phyloP scores from a whole-genome alignment of 2,113 vertebrate genomes.

The Cyprinodon variegatus region DNA sequence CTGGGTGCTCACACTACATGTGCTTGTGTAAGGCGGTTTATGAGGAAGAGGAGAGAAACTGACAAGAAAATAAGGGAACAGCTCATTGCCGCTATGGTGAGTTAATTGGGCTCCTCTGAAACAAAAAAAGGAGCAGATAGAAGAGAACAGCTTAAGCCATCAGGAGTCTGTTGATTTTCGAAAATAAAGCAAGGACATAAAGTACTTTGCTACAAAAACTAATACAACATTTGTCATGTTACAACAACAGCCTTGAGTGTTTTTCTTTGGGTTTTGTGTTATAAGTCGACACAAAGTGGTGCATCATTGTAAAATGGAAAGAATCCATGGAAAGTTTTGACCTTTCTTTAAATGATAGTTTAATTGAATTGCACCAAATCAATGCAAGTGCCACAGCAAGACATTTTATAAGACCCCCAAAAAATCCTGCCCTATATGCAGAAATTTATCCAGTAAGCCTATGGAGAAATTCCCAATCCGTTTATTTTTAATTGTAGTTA shows the following conservation, averaged over 20 bases:
- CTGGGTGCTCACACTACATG: slow-evolving; percentile 24
- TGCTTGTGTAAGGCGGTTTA: slow-evolving; percentile 27
- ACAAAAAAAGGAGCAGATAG: slow-evolving; percentile 2
- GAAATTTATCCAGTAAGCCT: too few species aligned
- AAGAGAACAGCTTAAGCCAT: slow-evolving; percentile 15
- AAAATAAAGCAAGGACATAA: background rate
- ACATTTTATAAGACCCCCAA: too few species aligned
- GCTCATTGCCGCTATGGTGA: slow-evolving; percentile 16
- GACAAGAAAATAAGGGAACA: slow-evolving; percentile 27
- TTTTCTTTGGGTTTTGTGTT: background rate
- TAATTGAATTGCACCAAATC: too few species aligned
- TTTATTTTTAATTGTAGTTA: too few species aligned
- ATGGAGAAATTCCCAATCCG: too few species aligned
- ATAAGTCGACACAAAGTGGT: background rate
- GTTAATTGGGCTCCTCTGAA: slow-evolving; percentile 52
- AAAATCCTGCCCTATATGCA: too few species aligned
- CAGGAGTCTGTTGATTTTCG: slow-evolving; percentile 12
- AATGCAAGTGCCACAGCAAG: too few species aligned
- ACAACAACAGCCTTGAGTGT: background rate
- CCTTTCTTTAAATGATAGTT: too few species aligned
- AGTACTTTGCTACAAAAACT: background rate
- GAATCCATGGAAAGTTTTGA: background rate
- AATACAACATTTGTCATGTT: background rate
- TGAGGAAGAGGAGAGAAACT: background rate
- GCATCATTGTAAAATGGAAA: background rate